phyloP scores from a whole-genome alignment of 2,797 vertebrate species.

The Erethizon dorsatum region DNA sequence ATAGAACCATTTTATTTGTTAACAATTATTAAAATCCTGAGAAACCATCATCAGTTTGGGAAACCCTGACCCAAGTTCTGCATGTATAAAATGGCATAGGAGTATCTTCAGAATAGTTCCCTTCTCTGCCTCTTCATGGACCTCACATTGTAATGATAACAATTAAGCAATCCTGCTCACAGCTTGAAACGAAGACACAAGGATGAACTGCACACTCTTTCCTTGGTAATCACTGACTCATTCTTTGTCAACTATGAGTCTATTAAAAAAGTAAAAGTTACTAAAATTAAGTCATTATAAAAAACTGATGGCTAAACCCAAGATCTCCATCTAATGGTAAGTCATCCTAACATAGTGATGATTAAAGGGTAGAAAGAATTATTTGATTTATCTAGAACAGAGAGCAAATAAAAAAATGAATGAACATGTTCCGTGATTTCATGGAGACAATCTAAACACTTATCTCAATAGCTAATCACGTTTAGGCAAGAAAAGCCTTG shows the following conservation, averaged over 20 bases:
- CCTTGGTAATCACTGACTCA: background rate
- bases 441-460: conserved; percentile 45
- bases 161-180: background rate
- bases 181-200: background rate
- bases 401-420: conserved; percentile 57
- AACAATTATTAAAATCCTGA: background rate
- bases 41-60: background rate
- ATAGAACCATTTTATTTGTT: conserved; percentile 50
- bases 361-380: conserved; percentile 22
- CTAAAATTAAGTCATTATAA: conserved; percentile 53
- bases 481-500: background rate
- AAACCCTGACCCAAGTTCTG: background rate
- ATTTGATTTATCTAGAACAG: conserved; percentile 31
- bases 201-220: background rate
- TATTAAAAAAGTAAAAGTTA: conserved; percentile 33
- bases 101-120: background rate
- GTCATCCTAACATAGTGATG: conserved; percentile 48
- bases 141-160: background rate
- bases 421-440: background rate
- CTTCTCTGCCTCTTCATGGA: conserved; percentile 11
- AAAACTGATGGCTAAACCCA: conserved; percentile 36
- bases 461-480: conserved; percentile 26
- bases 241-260: conserved; percentile 29
- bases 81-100: background rate
- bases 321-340: background rate